Percentiles rank a stretch among this genome's conserved stretches.
Conservation (phyloP, 2,888 invertebrate genomes). For the Drosophila siamana region DNA sequence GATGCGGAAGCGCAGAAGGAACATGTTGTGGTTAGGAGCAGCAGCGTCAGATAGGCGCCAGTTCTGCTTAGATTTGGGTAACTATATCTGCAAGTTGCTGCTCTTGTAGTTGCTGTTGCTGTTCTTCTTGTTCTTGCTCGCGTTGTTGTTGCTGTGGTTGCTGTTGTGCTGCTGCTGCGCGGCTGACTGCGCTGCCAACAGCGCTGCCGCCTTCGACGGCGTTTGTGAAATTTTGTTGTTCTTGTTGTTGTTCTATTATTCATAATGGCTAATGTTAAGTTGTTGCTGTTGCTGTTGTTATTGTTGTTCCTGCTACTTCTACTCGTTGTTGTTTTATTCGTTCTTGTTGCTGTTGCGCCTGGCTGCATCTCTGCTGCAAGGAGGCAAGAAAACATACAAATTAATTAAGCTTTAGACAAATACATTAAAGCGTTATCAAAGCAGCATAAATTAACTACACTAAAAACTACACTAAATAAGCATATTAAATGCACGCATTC, state of each 20-base stretch:
- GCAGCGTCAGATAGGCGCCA: constrained; percentile 69
- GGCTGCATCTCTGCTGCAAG: constrained; percentile 52
- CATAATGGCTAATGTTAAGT: constrained; percentile 29
- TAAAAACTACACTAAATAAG: no score
- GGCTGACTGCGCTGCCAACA: constrained; percentile 31
- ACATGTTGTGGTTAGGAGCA: constrained; percentile 82
- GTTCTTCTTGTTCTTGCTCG: constrained; percentile 5
- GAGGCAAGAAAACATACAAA: background rate
- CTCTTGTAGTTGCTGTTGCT: constrained; percentile 20
- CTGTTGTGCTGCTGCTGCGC: constrained; percentile 27
- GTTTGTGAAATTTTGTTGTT: constrained; percentile 56
- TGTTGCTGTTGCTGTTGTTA: constrained; percentile 26
- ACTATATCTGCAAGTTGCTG: constrained; percentile 22
- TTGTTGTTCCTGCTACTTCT: constrained; percentile 31
- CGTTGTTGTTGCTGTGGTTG: constrained; percentile 30
- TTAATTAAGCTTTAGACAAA: background rate
- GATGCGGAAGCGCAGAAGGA: constrained; percentile 75
- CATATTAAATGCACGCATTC: no score
- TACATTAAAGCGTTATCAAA: background rate
- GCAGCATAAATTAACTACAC: background rate
- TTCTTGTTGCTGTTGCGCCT: constrained; percentile 37
- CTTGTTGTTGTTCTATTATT: constrained; percentile 31
- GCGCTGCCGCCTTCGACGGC: constrained; percentile 61
- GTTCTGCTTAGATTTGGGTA: constrained; percentile 39
- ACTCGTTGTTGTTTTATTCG: constrained; percentile 48